Percentiles rank a stretch among this genome's conserved stretches.
These are phyloP conservation scores for Gonioctena quinquepunctata DNA, from an alignment of 1,140 invertebrate species.

Conservation along the genomic window DNA sequence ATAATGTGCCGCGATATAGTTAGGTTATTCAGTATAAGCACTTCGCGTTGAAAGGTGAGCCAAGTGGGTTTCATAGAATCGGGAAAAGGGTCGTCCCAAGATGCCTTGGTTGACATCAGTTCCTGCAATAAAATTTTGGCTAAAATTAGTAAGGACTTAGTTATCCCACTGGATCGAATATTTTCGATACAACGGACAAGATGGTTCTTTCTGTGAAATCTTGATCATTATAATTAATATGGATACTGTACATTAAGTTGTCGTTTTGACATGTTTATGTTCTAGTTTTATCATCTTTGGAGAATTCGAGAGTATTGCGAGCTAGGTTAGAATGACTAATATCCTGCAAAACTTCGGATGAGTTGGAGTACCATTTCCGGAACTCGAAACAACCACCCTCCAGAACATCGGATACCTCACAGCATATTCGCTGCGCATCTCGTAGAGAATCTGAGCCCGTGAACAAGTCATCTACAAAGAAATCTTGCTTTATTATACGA, in stretches of 20 bases:
- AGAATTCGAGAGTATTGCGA: neutral
- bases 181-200: constrained; percentile 29
- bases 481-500: constrained; percentile 28
- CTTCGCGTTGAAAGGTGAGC: neutral
- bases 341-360: neutral
- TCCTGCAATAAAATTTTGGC: constrained; percentile 55
- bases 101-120: constrained; percentile 45
- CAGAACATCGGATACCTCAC: neutral
- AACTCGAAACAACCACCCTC: neutral
- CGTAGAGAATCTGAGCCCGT: constrained; percentile 19
- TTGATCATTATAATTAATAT: neutral
- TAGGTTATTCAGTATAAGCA: neutral
- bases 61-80: neutral
- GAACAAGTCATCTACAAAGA: constrained; percentile 48
- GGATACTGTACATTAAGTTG: neutral
- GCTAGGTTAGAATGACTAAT: neutral
- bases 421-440: neutral
- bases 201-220: neutral
- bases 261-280: neutral
- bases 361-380: constrained; percentile 8
- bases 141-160: constrained; percentile 41
- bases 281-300: neutral
- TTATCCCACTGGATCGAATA: constrained; percentile 54
- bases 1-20: neutral
- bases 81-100: constrained; percentile 51